Conservation (phyloP, 2,888 invertebrate species). For the Xestia rhomboidea region DNA sequence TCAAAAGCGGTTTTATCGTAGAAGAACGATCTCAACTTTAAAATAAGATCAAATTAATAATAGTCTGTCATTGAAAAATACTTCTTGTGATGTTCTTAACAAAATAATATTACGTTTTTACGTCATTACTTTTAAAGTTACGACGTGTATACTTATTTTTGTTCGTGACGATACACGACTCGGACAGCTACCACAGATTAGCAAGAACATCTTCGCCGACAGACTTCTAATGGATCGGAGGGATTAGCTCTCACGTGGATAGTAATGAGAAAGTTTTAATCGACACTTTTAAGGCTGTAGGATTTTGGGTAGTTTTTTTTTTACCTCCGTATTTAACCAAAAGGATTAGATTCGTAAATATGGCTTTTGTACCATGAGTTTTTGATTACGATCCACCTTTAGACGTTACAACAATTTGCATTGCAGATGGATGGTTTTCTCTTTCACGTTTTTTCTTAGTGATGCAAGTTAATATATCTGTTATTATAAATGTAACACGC, state of each 20-base stretch:
- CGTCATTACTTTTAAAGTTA: background rate
- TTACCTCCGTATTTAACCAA: background rate
- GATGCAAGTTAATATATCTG: background rate
- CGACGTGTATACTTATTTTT: background rate
- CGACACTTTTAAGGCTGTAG: conserved; percentile 47
- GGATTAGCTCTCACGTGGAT: conserved; percentile 63
- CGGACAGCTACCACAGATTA: conserved; percentile 77
- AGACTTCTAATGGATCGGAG: conserved; percentile 74
- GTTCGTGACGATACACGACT: background rate
- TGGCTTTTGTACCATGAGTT: too few species aligned
- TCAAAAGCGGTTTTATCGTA: background rate
- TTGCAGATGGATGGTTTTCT: background rate
- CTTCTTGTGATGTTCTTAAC: background rate
- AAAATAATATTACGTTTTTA: background rate
- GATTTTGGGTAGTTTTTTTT: background rate
- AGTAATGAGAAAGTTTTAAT: conserved; percentile 60
- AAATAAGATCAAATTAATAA: background rate
- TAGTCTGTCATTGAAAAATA: background rate
- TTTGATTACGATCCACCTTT: background rate
- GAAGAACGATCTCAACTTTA: background rate
- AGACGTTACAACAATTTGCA: background rate
- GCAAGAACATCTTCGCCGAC: conserved; percentile 75
- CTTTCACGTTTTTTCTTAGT: background rate
- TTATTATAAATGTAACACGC: background rate
- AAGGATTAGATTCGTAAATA: background rate